Conservation (phyloP, 2,797 vertebrate genomes). For the Serranus cabrilla region DNA sequence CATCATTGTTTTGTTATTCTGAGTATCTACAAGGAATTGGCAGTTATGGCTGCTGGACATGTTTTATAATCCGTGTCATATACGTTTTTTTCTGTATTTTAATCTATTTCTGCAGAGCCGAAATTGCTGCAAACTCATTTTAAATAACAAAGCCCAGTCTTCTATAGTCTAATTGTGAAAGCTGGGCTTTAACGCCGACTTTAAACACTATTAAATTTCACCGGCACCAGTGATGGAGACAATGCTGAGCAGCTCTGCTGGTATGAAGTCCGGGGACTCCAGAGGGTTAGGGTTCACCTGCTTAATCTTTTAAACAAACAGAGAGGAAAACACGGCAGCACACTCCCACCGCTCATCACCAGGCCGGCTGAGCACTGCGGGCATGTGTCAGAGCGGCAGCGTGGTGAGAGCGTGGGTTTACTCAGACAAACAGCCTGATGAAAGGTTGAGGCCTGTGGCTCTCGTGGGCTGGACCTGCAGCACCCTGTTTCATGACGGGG, state of each 20-base stretch:
- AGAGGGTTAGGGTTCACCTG: slow-evolving; percentile 57
- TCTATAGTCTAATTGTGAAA: slow-evolving; percentile 3
- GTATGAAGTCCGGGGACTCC: slow-evolving; percentile 51
- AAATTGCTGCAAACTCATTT: background rate
- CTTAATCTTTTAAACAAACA: slow-evolving; percentile 81
- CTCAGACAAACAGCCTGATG: slow-evolving; percentile 65
- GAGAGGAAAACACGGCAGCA: slow-evolving; percentile 51
- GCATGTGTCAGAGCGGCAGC: slow-evolving; percentile 60
- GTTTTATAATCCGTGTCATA: slow-evolving; percentile 1
- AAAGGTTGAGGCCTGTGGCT: slow-evolving; percentile 61
- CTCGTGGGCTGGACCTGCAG: slow-evolving; percentile 27
- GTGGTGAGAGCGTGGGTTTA: slow-evolving; percentile 47
- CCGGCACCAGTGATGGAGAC: slow-evolving; percentile 10
- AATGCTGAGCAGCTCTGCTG: slow-evolving; percentile 36
- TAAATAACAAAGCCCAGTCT: background rate
- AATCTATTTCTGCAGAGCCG: background rate
- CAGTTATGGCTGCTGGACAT: background rate
- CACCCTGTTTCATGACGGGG: slow-evolving; percentile 14
- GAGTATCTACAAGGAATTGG: background rate
- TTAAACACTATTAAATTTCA: slow-evolving; percentile 21
- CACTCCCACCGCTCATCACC: slow-evolving; percentile 71
- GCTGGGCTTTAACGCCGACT: slow-evolving; percentile 11
- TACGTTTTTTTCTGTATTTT: background rate
- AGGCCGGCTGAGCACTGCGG: slow-evolving; percentile 41
- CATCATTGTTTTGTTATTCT: slow-evolving; percentile 12